phyloP scores from a whole-genome alignment of 2,888 invertebrate genomes.

The Holacanthella duospinosa region DNA sequence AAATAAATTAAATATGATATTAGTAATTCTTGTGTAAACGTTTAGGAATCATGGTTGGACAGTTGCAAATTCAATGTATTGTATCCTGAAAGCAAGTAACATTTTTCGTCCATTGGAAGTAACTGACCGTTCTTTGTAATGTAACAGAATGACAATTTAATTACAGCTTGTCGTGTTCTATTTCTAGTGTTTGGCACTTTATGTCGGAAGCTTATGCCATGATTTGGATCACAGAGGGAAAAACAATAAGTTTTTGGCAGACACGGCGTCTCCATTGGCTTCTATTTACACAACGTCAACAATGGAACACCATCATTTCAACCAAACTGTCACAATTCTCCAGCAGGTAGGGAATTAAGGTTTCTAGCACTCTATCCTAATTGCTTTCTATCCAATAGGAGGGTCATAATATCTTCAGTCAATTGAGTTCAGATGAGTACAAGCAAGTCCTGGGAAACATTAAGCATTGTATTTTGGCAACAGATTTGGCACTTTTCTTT shows the following conservation, averaged over 20 bases:
- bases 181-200: slow-evolving; percentile 44
- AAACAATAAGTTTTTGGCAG: slow-evolving; percentile 75
- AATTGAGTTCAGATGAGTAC: slow-evolving; percentile 59
- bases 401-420: slow-evolving; percentile 72
- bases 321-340: slow-evolving; percentile 72
- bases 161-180: not conserved
- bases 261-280: slow-evolving; percentile 69
- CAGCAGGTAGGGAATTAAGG: slow-evolving; percentile 51
- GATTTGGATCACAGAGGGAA: slow-evolving; percentile 78
- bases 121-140: slow-evolving; percentile 29
- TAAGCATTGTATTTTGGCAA: slow-evolving; percentile 72
- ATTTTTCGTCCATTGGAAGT: slow-evolving; percentile 54
- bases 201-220: slow-evolving; percentile 70
- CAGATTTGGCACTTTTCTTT: slow-evolving; percentile 71
- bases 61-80: slow-evolving; percentile 72
- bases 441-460: slow-evolving; percentile 64
- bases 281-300: slow-evolving; percentile 76
- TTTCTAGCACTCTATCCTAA: not conserved
- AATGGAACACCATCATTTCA: slow-evolving; percentile 72
- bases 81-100: slow-evolving; percentile 54
- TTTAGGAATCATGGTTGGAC: slow-evolving; percentile 79
- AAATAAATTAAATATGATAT: too few relatives aligned
- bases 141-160: not conserved
- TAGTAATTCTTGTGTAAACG: too few relatives aligned
- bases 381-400: slow-evolving; percentile 49